These are phyloP conservation scores for Catharus bicknelli DNA, from an alignment of 2,113 vertebrate genomes.

Conservation along the genomic window DNA sequence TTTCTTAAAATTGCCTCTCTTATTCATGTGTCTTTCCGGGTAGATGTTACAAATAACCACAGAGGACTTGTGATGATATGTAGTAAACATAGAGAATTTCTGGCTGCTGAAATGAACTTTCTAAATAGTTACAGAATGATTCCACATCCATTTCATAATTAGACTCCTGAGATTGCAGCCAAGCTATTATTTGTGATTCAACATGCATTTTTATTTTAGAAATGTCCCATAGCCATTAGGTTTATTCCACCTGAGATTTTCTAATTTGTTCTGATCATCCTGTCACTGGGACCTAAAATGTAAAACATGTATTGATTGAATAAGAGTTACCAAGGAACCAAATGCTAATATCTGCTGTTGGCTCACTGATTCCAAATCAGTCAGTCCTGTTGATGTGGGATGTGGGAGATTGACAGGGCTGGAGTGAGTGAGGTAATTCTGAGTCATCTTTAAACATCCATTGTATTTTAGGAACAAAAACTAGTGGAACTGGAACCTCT, in stretches of 20 bases:
- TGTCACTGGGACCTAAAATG: slow-evolving; percentile 10
- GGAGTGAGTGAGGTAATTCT: not conserved
- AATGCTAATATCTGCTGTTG: slow-evolving; percentile 11
- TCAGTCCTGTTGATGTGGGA: not conserved
- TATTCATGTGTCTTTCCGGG: not conserved
- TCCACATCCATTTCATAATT: slow-evolving; percentile 37
- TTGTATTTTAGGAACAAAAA: not conserved
- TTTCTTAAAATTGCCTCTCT: slow-evolving; percentile 34
- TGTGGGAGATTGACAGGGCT: not conserved
- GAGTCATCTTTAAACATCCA: not conserved
- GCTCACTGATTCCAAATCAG: not conserved
- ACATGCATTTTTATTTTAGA: slow-evolving; percentile 28
- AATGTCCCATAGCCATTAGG: slow-evolving; percentile 1
- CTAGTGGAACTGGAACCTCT: not conserved
- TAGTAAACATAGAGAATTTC: not conserved
- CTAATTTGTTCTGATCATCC: not conserved
- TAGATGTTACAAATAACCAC: slow-evolving; percentile 2
- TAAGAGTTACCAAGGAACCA: slow-evolving; percentile 27
- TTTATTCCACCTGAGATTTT: slow-evolving; percentile 41
- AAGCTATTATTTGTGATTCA: slow-evolving; percentile 20
- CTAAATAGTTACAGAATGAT: slow-evolving; percentile 32
- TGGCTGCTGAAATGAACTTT: slow-evolving; percentile 39
- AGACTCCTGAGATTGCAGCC: slow-evolving; percentile 8
- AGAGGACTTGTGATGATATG: not conserved
- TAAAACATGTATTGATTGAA: slow-evolving; percentile 6